These are phyloP conservation scores for Luffia ferchaultella DNA, from an alignment of 2,888 invertebrate species.

Conservation along the genomic window DNA sequence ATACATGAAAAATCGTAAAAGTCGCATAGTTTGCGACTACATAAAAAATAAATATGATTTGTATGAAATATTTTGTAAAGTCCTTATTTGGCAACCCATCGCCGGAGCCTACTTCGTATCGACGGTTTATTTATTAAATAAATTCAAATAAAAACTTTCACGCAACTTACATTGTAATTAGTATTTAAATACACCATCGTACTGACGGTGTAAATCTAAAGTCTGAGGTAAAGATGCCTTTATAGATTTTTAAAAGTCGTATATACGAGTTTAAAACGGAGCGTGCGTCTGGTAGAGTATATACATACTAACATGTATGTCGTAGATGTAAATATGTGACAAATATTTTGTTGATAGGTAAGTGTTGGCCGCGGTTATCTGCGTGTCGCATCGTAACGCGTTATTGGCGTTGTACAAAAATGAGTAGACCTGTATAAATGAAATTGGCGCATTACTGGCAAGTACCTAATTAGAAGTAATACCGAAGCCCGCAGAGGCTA, in stretches of 20 bases:
- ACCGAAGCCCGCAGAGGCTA: constrained; percentile 56
- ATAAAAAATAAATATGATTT: too few species aligned
- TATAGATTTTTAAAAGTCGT: constrained; percentile 60
- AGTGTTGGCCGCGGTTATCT: too few species aligned
- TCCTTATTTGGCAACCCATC: constrained; percentile 4
- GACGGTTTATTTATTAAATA: constrained; percentile 49
- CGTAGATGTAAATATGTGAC: constrained; percentile 59
- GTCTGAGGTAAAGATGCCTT: constrained; percentile 67
- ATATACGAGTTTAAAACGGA: constrained; percentile 45
- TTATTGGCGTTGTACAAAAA: constrained; percentile 64
- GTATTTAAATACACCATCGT: constrained; percentile 44
- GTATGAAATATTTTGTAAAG: too few species aligned
- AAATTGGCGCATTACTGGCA: constrained; percentile 67
- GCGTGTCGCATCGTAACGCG: constrained; percentile 33
- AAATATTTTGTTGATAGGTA: constrained; percentile 59
- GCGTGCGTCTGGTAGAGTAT: constrained; percentile 49
- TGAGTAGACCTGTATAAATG: constrained; percentile 46
- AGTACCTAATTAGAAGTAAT: constrained; percentile 64
- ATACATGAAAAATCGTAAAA: too few species aligned
- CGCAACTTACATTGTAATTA: constrained; percentile 53
- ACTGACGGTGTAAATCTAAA: constrained; percentile 58
- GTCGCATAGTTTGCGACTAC: too few species aligned
- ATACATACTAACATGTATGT: constrained; percentile 20
- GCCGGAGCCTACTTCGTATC: constrained; percentile 22
- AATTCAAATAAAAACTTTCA: constrained; percentile 29